Evolutionary conservation across 1,140 invertebrate species (phyloP), one percentile per base, ranked within the genome.

Genomic region (Liolophura sinensis): DNA sequence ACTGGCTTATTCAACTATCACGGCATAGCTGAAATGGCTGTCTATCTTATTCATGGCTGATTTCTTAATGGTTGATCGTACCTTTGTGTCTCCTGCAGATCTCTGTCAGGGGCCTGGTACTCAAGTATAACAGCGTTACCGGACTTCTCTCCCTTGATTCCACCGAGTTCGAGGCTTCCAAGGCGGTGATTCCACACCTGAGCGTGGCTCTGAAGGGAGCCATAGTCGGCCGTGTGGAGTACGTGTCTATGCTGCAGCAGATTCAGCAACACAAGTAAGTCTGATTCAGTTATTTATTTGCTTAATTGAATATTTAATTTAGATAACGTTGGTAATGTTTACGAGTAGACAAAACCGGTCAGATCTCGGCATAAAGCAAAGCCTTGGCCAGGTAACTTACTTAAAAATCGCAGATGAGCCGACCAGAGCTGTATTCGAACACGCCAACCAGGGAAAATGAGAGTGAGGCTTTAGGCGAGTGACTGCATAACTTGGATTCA

Each of bases 221-320:
- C 24, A 54, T 24, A n/a, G 51, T 54, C 24, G 51, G n/a, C 51
- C 51, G 51, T 3, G 51, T 54, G 51, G 51, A 54, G 24, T 54
- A 54, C 51, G 1, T 24, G 51, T 54, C 51, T 7, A 54, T 54
- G 51, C n/a, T 54, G 51, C n/a, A 54, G 7, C n/a, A 54, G 51
- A 54, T 54, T 20, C 18, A 54, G 24, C 51, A 54, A 54, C 51
- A 54, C 24, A 54, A 54, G 51, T 54, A 24, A 54, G 51, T 54
- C 24, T 3, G n/a, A 54, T 12, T 5, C 31, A n/a, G n/a, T n/a
- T n/a, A n/a, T 50, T 50, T 50, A 15, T 50, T n/a, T n/a, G n/a
- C n/a, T n/a, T n/a, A n/a, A n/a, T n/a, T n/a, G n/a, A n/a, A n/a
- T n/a, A n/a, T n/a, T n/a, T n/a, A n/a, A 50, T 14, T 15, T 50